Conservation (phyloP, 1,140 invertebrate genomes). For the Eumeta japonica region DNA sequence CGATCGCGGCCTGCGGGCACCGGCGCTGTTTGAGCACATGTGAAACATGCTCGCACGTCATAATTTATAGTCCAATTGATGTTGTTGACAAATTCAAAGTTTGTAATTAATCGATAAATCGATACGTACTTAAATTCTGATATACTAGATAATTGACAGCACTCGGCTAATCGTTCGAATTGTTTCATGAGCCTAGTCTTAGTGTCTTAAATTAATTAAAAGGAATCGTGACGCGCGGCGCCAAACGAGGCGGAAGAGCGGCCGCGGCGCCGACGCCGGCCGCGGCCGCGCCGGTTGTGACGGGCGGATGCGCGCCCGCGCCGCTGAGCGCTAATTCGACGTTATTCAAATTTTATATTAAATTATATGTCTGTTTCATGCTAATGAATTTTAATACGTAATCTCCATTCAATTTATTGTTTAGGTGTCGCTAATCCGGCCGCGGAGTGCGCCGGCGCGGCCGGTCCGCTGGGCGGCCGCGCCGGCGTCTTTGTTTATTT, state of each 20-base stretch:
- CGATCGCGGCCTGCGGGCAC: no score
- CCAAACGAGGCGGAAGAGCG: slow-evolving; percentile 20
- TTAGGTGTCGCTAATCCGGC: no score
- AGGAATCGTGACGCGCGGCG: no score
- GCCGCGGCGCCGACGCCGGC: no score
- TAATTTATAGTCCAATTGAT: slow-evolving; percentile 54
- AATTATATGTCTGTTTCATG: slow-evolving; percentile 30
- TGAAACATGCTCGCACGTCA: slow-evolving; percentile 52
- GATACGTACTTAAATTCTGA: slow-evolving; percentile 57
- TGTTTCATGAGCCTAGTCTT: slow-evolving; percentile 55
- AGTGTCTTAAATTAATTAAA: slow-evolving; percentile 50
- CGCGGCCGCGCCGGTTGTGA: slow-evolving; percentile 13
- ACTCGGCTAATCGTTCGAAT: slow-evolving; percentile 45
- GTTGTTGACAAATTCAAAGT: slow-evolving; percentile 54
- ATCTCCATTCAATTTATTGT: slow-evolving; percentile 19
- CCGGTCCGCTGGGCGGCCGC: no score
- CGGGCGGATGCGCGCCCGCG: no score
- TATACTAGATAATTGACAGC: slow-evolving; percentile 52
- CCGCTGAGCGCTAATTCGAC: no score
- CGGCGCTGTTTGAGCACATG: slow-evolving; percentile 57
- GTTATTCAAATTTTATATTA: slow-evolving; percentile 26
- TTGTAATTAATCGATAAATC: slow-evolving; percentile 52
- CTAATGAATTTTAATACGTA: slow-evolving; percentile 31
- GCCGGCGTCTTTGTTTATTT: no score
- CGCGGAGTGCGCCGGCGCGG: no score